Base-by-base conservation (phyloP, 2,113 vertebrate genomes). In the Agelaius tricolor region DNA sequence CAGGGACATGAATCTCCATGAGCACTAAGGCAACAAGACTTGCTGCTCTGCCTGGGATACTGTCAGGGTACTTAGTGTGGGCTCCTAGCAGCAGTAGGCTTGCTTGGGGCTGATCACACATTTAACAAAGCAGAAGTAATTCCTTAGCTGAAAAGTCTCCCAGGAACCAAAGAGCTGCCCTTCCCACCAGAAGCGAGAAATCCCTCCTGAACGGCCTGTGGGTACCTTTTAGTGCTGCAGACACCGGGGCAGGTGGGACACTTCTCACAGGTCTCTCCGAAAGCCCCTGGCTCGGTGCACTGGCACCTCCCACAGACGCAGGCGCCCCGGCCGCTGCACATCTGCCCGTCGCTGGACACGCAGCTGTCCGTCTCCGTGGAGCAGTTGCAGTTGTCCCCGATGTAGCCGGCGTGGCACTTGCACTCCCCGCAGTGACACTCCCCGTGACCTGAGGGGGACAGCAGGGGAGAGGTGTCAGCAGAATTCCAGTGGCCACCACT, bases 371-470 rank as follows among this genome's bases (percentile, higher is more conserved):
- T 98, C 95, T 99, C 98, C 0, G 98, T 99, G 12, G 99, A 99
- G 96, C 99, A 99, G 98, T 99, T 99, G 93, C 99, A 99, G 98
- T 99, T 99, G 97, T 99, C 99, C 22, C 99, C 99, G 1, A 99
- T 90, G 95, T 98, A 99, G 3, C 99, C 98, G 0, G 98, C 97
- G 0, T 99, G 99, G 95, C 99, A 99, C 90, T 99, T 99, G 95
- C 99, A 99, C 96, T 99, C 99, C 24, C 99, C 99, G 0, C 99
- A 99, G 97, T 99, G 98, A 89, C 99, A 99, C 35, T 99, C 99
- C 0, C 99, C 99, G 0, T 99, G 99, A 95, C 99, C 99, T 99
- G 96, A 26, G 94, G 73, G 27, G 8, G 5, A 93, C 23, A 91
- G 77, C 37, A 41, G 49, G 3, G 15, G 0, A 22, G 4, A 82